These are phyloP conservation scores for Perizoma affinitatum DNA, from an alignment of 2,888 invertebrate species.

Conservation along the genomic window DNA sequence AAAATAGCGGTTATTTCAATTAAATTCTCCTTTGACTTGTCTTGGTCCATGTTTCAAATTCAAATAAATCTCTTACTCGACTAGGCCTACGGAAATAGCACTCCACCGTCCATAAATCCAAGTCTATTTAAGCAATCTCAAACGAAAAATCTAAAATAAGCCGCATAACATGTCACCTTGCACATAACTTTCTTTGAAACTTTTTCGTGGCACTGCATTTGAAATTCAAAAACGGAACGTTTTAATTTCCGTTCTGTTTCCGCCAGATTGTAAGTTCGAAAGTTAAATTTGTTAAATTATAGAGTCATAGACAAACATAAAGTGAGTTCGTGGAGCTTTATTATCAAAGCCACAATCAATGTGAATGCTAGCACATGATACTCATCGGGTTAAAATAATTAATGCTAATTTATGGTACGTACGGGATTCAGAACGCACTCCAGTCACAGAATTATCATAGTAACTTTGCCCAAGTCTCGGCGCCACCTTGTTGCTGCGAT, in stretches of 20 bases:
- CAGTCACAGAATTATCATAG: slow-evolving; percentile 11
- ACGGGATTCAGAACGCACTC: slow-evolving; percentile 46
- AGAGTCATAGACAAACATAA: slow-evolving; percentile 32
- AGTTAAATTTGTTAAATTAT: slow-evolving; percentile 34
- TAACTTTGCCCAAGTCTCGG: slow-evolving; percentile 24
- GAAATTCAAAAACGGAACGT: slow-evolving; percentile 34
- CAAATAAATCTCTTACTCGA: slow-evolving; percentile 77
- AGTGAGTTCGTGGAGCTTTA: slow-evolving; percentile 38
- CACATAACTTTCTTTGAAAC: slow-evolving; percentile 55
- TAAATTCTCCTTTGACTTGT: slow-evolving; percentile 77
- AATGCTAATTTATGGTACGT: slow-evolving; percentile 62
- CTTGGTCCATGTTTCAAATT: slow-evolving; percentile 78
- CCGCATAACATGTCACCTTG: slow-evolving; percentile 66
- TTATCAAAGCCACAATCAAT: slow-evolving; percentile 60
- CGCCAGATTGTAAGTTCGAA: slow-evolving; percentile 32
- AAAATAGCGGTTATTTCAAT: slow-evolving; percentile 75
- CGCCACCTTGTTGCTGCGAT: slow-evolving; percentile 35
- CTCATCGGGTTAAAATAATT: slow-evolving; percentile 62
- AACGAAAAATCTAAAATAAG: slow-evolving; percentile 80
- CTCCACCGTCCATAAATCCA: slow-evolving; percentile 79
- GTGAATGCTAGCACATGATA: slow-evolving; percentile 59
- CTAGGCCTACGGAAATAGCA: slow-evolving; percentile 81
- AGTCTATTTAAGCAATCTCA: slow-evolving; percentile 80
- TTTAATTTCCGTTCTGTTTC: slow-evolving; percentile 33
- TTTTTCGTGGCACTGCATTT: slow-evolving; percentile 41